phyloP scores from a whole-genome alignment of 1,140 invertebrate species.

The Acyrthosiphon pisum region DNA sequence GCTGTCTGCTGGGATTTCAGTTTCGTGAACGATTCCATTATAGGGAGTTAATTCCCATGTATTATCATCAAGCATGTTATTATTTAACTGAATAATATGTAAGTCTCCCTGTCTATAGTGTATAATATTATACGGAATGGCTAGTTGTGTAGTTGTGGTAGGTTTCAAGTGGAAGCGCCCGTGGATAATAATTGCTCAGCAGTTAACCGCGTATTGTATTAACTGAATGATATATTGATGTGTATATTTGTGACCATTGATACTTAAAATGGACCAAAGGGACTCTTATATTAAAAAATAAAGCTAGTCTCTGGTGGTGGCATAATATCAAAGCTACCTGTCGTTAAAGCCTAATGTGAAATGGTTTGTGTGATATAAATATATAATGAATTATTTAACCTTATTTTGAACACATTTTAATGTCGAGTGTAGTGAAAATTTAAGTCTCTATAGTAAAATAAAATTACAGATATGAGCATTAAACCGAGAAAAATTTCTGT shows the following conservation, averaged over 20 bases:
- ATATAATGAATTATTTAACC: neutral
- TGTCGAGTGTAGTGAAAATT: neutral
- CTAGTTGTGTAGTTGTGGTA: neutral
- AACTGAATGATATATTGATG: neutral
- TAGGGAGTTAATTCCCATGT: neutral
- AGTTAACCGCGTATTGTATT: neutral
- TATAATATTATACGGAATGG: neutral
- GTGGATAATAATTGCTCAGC: neutral
- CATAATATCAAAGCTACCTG: neutral
- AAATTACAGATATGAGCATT: neutral
- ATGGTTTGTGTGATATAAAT: neutral
- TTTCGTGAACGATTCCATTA: neutral
- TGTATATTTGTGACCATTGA: neutral
- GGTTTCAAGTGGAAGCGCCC: neutral
- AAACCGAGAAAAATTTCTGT: neutral
- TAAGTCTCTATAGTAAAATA: constrained; percentile 14
- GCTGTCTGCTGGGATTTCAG: neutral
- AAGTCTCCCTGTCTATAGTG: neutral
- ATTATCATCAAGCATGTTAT: neutral
- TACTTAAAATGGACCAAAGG: neutral
- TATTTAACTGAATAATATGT: neutral
- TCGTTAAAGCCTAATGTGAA: neutral
- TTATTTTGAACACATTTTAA: neutral
- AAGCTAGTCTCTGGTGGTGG: neutral
- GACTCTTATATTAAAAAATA: neutral